phyloP scores from a whole-genome alignment of 1,140 invertebrate genomes.

The Lepeophtheirus salmonis region DNA sequence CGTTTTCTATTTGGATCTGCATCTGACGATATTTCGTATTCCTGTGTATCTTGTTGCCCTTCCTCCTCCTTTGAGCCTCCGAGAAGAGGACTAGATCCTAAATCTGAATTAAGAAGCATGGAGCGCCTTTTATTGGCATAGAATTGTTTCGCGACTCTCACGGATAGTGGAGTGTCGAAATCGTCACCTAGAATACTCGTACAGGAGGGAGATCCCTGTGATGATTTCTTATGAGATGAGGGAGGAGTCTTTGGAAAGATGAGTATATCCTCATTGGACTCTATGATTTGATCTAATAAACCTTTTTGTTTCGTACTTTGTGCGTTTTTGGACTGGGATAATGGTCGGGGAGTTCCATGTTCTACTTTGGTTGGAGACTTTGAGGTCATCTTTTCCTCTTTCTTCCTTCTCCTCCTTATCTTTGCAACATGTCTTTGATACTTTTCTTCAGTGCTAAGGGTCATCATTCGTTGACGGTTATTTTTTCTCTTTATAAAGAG shows the following conservation, averaged over 20 bases:
- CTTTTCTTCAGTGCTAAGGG: not conserved
- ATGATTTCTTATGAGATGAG: not conserved
- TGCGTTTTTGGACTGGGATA: too few species aligned
- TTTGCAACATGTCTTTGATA: not conserved
- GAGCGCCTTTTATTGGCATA: not conserved
- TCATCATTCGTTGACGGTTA: not conserved
- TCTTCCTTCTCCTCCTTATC: not conserved
- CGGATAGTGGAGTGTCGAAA: not conserved
- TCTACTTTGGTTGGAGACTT: not conserved
- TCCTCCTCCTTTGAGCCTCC: too few species aligned
- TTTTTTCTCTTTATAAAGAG: not conserved
- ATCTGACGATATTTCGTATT: too few species aligned
- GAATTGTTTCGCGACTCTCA: not conserved
- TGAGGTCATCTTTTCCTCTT: not conserved
- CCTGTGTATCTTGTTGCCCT: too few species aligned
- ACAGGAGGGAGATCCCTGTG: not conserved
- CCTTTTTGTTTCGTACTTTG: not conserved
- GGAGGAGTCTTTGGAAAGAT: not conserved
- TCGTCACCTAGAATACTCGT: conserved; percentile 1
- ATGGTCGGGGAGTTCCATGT: not conserved
- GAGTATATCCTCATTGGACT: not conserved
- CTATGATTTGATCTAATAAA: not conserved
- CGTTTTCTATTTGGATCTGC: too few species aligned
- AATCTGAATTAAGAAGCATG: too few species aligned
- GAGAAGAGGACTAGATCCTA: too few species aligned